Evolutionary conservation across 2,113 vertebrate genomes (phyloP).

Genomic region (Meleagris gallopavo): DNA sequence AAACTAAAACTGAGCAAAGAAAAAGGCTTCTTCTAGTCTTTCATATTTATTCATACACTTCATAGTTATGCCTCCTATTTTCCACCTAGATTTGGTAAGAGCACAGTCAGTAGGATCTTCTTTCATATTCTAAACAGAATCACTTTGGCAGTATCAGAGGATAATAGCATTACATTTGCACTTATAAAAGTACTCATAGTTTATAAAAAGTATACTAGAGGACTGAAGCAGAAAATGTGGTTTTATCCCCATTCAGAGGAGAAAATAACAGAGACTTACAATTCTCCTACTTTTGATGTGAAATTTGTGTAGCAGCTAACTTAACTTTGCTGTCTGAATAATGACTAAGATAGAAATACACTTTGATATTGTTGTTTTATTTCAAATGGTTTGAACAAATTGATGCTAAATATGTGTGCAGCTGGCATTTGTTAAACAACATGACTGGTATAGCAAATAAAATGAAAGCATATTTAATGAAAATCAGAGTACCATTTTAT

Average conservation of each 20-base stretch:
- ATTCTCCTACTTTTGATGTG: background rate
- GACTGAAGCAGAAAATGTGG: background rate
- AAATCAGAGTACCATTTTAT: background rate
- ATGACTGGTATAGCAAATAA: background rate
- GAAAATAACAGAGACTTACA: background rate
- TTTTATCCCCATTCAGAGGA: background rate
- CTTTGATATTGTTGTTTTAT: background rate
- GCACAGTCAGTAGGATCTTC: background rate
- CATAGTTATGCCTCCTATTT: background rate
- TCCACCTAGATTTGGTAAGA: background rate
- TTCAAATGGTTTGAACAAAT: background rate
- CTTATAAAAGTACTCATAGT: background rate
- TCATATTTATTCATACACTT: background rate
- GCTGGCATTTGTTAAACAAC: background rate
- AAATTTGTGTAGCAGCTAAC: background rate
- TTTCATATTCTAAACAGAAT: background rate
- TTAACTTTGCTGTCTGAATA: background rate
- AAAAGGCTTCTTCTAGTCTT: background rate
- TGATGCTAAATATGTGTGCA: background rate
- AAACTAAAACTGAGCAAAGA: background rate
- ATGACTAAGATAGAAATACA: background rate
- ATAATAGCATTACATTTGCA: background rate
- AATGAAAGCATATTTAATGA: background rate
- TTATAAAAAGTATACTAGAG: background rate
- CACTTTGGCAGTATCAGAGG: background rate